Base-by-base conservation (phyloP, 2,113 vertebrate species). In the Sturnira hondurensis region DNA sequence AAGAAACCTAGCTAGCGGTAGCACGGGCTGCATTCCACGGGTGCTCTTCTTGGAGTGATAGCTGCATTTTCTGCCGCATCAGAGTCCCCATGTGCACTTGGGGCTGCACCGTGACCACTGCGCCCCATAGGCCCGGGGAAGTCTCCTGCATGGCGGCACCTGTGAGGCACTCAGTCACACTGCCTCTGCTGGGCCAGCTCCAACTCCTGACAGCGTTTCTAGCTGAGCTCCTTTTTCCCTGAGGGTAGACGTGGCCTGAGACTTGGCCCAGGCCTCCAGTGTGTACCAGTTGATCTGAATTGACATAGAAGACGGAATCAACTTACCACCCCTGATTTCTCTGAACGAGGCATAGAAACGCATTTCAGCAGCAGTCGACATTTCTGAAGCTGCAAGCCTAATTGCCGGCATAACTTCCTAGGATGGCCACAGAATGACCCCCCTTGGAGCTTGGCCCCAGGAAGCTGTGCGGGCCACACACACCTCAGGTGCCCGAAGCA, bases 261-360 rank as follows among this genome's bases (percentile, higher is more conserved):
- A 76, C n/a, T 78, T 16, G 63, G 65, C 19, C 20, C 20, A 65
- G 63, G 10, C 73, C n/a, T 58, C 24, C 13, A 86, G 47, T 36
- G 15, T 70, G 26, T 17, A 65, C 10, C 19, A 74, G 4, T 80
- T 31, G 68, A 78, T 97, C 54, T 17, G 28, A 80, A 86, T 38
- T 26, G 43, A 91, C 38, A 63, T 36, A 65, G 36, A 90, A 76
- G 36, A 74, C 83, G 28, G 80, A 88, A 89, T 86, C 89, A 77
- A 28, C 95, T 80, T 67, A 16, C 43, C 7, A 52, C 5, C 8
- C 52, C 31, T 26, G 31, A 3, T 93, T 91, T 82, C 65, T 74
- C 38, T 91, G 68, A 41, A 1, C 54, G 45, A 95, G 22, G n/a
- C 36, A 26, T 31, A 12, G 88, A 88, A 70, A 88, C 2, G 50